Conservation (phyloP, 2,888 invertebrate species). For the Ophioninae sp. region DNA sequence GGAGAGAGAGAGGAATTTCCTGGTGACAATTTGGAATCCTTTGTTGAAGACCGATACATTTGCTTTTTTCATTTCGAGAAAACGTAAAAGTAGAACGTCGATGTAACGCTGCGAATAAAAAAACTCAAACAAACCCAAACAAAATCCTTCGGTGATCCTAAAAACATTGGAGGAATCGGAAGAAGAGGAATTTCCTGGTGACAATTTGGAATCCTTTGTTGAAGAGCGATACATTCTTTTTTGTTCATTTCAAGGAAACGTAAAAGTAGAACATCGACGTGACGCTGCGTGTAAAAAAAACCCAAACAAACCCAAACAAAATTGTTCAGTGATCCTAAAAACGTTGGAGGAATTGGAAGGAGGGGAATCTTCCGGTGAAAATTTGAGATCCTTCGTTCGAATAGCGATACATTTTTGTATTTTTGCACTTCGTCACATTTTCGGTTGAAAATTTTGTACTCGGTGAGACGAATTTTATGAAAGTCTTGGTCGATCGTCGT, state of each 20-base stretch:
- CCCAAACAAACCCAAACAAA: neutral
- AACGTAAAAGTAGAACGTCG: too few species aligned
- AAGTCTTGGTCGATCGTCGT: slow-evolving; percentile 25
- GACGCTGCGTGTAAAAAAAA: too few species aligned
- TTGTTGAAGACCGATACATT: too few species aligned
- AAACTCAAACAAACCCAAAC: too few species aligned
- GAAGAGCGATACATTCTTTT: too few species aligned
- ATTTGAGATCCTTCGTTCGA: too few species aligned
- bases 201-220: slow-evolving; percentile 2
- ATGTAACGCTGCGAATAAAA: too few species aligned
- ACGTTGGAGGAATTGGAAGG: slow-evolving; percentile 12
- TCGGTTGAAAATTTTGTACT: slow-evolving; percentile 1
- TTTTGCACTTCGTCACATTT: slow-evolving; percentile 2
- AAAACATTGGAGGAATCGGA: slow-evolving; percentile 36
- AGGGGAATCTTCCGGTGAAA: neutral
- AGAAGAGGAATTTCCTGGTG: neutral
- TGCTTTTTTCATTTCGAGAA: too few species aligned
- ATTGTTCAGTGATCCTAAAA: slow-evolving; percentile 60
- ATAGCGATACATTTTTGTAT: too few species aligned
- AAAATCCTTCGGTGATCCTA: slow-evolving; percentile 60
- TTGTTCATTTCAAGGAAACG: too few species aligned
- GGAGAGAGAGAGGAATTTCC: neutral
- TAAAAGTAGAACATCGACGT: too few species aligned
- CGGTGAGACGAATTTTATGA: slow-evolving; percentile 22
- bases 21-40: slow-evolving; percentile 18